A percentile compares a stretch with the other conserved stretches of the same genome.
Evolutionary conservation across 1,140 invertebrate genomes (phyloP).

Genomic region (Trichomalopsis sarcophagae): DNA sequence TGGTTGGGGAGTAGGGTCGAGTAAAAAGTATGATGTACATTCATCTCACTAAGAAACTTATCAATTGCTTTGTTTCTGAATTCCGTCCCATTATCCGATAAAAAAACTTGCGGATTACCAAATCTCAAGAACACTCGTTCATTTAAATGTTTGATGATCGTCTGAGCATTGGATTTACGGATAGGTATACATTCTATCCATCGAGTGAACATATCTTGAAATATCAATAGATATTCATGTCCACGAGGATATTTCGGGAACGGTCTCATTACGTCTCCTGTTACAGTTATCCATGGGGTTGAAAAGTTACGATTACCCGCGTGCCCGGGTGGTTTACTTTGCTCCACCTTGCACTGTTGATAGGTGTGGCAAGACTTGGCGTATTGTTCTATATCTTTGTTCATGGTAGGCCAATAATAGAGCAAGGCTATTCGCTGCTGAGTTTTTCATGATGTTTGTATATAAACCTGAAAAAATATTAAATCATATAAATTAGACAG

Average conservation of each 20-base stretch:
- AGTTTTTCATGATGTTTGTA: too few species aligned
- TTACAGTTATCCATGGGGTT: neutral
- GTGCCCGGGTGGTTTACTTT: neutral
- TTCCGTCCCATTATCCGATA: too few species aligned
- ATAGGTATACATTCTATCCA: constrained; percentile 16
- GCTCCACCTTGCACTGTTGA: constrained; percentile 26
- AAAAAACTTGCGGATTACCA: too few species aligned
- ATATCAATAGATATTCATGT: constrained; percentile 5
- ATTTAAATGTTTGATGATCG: neutral
- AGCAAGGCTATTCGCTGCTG: neutral
- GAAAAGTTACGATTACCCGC: neutral
- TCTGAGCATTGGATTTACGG: neutral
- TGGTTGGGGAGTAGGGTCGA: too few species aligned
- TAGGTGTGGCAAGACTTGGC: neutral
- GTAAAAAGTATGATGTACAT: too few species aligned
- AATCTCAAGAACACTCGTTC: neutral
- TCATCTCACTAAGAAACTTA: too few species aligned
- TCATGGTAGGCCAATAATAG: neutral
- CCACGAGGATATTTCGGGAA: neutral
- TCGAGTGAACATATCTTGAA: constrained; percentile 51
- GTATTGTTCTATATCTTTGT: neutral
- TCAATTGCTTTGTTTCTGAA: too few species aligned
- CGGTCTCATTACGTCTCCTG: neutral
- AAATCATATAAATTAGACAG: too few species aligned
- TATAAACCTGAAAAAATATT: too few species aligned